Conservation (phyloP, 2,888 invertebrate species). For the Pilophorus perplexus region DNA sequence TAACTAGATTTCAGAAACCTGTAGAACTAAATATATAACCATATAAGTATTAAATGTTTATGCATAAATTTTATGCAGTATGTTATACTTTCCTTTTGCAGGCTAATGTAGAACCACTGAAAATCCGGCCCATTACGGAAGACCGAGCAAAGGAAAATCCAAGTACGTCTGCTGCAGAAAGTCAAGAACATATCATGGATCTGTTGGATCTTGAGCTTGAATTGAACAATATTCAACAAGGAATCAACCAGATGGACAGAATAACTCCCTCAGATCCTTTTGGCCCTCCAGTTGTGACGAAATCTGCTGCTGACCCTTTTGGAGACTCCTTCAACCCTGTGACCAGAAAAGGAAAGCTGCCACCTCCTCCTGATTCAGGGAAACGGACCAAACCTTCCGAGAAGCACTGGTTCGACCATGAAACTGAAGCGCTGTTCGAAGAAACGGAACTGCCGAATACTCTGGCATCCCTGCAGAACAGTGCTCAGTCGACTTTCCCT, state of each 20-base stretch:
- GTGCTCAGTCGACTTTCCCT: constrained; percentile 36
- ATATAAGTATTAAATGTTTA: too few species aligned
- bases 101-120: constrained; percentile 43
- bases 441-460: constrained; percentile 52
- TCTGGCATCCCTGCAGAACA: constrained; percentile 26
- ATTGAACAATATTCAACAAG: constrained; percentile 78
- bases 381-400: constrained; percentile 47
- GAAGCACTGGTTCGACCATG: constrained; percentile 56
- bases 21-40: too few species aligned
- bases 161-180: constrained; percentile 41
- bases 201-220: constrained; percentile 84
- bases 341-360: constrained; percentile 50
- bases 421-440: constrained; percentile 55
- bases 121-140: constrained; percentile 41
- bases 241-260: constrained; percentile 83
- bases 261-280: constrained; percentile 70
- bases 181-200: constrained; percentile 64
- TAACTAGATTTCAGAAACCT: too few species aligned
- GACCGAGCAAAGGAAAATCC: constrained; percentile 42
- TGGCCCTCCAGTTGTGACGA: constrained; percentile 58
- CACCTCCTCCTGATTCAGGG: constrained; percentile 51
- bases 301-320: constrained; percentile 63
- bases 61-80: too few species aligned
- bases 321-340: constrained; percentile 69
- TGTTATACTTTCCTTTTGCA: too few species aligned